Evolutionary conservation across 2,888 invertebrate species (phyloP), one percentile per base, ranked within the genome.

Genomic region (Ecliptopera silaceata): DNA sequence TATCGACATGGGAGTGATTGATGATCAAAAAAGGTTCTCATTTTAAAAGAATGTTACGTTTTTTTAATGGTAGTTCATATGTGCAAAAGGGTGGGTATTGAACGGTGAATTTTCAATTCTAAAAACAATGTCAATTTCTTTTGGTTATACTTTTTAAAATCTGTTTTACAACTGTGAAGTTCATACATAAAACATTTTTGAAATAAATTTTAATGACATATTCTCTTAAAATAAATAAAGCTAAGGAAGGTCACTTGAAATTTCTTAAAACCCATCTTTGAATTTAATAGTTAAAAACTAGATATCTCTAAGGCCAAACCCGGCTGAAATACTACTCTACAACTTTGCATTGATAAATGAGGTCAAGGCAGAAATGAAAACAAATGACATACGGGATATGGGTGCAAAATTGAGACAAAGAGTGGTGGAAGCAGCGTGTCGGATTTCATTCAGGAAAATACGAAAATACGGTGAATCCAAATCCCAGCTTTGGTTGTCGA

Each of bases 401-500:
- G 39, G 12, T n/a, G 44, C 18, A 52, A 26, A 44, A 36, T 41
- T 29, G 29, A 38, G 34, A 44, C 34, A 38, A 29, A 44, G 51
- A 42, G 36, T 47, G 42, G 13, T 42, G 46, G 49, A 39, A 41
- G 17, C 22, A 31, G 17, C 50, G 47, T 56, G 52, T 49, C 56
- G 31, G 54, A 22, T 47, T 54, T 26, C 46, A 59, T 59, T 43
- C 50, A 46, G 54, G 46, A 54, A 59, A 55, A 50, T 66, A 63
- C 71, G 53, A 53, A 58, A 53, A 53, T 66, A 63, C 71, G 72
- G 77, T 79, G 82, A 84, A 84, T 82, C 84, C 71, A 71, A 66
- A 69, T 66, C 69, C 63, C 60, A 68, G 77, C 76, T 77, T 77
- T 71, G 78, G 77, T 71, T 81, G 84, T 77, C 81, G 75, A 72